phyloP scores from a whole-genome alignment of 1,140 invertebrate species.

The Monomorium pharaonis region DNA sequence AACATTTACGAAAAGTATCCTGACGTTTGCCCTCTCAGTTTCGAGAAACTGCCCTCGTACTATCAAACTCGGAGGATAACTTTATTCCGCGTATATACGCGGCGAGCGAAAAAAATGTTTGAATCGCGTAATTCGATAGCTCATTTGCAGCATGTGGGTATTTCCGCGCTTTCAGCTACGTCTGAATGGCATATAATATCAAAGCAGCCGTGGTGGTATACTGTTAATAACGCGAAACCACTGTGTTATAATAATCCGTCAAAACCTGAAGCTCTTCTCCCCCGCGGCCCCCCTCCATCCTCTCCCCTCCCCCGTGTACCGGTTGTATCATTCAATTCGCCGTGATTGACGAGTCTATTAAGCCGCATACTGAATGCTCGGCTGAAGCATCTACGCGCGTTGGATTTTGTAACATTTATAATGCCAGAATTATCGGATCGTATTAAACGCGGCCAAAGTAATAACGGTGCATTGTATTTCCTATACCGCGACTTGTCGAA shows the following conservation, averaged over 20 bases:
- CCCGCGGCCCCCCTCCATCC: background rate
- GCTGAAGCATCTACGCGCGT: slow-evolving; percentile 64
- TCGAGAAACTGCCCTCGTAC: background rate
- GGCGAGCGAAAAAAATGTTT: slow-evolving; percentile 50
- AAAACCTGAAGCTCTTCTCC: slow-evolving; percentile 66
- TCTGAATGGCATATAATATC: slow-evolving; percentile 71
- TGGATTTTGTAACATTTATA: slow-evolving; percentile 71
- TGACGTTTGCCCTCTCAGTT: background rate
- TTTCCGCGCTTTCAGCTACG: slow-evolving; percentile 62
- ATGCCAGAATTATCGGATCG: slow-evolving; percentile 60
- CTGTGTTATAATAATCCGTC: slow-evolving; percentile 74
- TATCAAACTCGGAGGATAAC: background rate
- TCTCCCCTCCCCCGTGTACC: slow-evolving; percentile 24
- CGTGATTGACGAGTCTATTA: slow-evolving; percentile 75
- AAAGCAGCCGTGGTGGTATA: slow-evolving; percentile 64
- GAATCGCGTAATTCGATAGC: slow-evolving; percentile 61
- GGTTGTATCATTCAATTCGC: slow-evolving; percentile 69
- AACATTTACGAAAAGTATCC: background rate
- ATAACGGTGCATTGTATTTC: slow-evolving; percentile 27
- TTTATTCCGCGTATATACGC: background rate
- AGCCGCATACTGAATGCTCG: slow-evolving; percentile 66
- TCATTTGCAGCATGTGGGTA: slow-evolving; percentile 67
- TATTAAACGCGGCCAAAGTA: slow-evolving; percentile 52
- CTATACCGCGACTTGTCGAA: slow-evolving; percentile 30
- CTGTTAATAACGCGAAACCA: slow-evolving; percentile 74